Evolutionary conservation across 2,113 vertebrate genomes (phyloP).

Genomic region (Podarcis raffonei): DNA sequence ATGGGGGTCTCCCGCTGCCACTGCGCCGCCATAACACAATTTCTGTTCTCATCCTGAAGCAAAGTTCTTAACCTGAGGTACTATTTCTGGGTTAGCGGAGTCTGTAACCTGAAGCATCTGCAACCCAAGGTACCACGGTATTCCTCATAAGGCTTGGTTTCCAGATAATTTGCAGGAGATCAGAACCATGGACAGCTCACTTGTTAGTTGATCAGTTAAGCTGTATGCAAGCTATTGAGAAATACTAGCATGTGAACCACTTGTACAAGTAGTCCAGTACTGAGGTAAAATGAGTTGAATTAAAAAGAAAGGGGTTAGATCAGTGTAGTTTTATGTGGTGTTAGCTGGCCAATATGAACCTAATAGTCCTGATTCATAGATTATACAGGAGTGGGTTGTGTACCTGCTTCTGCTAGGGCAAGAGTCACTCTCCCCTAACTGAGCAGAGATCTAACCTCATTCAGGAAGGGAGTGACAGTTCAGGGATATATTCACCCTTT

Average conservation of each 20-base stretch:
- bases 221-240: too few species aligned
- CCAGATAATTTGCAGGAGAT: not conserved
- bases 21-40: too few species aligned
- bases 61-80: too few species aligned
- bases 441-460: not conserved
- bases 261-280: not conserved
- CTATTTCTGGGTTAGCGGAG: too few species aligned
- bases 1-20: too few species aligned
- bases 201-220: not conserved
- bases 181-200: not conserved
- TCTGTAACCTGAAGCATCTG: too few species aligned
- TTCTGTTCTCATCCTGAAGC: too few species aligned
- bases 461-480: not conserved
- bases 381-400: not conserved
- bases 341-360: not conserved
- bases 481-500: not conserved
- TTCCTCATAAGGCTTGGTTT: too few species aligned
- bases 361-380: not conserved
- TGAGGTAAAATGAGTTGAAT: conserved; percentile 48
- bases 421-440: too few species aligned
- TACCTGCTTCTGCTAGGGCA: not conserved
- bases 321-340: not conserved
- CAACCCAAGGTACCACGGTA: too few species aligned
- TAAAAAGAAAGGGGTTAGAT: conserved; percentile 49
- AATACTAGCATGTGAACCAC: not conserved